Base-by-base conservation (phyloP, 2,797 vertebrate species). In the Moxostoma hubbsi region DNA sequence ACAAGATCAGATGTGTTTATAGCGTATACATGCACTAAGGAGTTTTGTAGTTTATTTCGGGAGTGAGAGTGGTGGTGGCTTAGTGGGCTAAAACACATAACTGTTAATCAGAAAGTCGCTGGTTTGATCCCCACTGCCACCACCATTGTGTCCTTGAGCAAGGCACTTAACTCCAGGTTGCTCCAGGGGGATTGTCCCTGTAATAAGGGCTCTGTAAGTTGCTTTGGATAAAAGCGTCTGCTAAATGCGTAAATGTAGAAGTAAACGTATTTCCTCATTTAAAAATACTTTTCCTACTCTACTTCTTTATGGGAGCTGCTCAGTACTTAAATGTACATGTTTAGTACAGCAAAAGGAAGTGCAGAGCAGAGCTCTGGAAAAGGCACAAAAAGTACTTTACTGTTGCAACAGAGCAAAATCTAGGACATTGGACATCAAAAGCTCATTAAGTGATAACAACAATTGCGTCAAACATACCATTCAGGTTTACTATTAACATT, bases 391-490 rank as follows among this genome's bases (percentile, higher is more conserved):
- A 15, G 11, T 18, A 46, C 59, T 61, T 61, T 7, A 5, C 36
- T 81, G 72, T 75, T 57, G 71, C 58, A 81, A 81, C 9, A 81
- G 5, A 53, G 55, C 6, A 77, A 5, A 66, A 64, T 54, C 46
- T 24, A 63, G 62, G 51, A 68, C 65, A 68, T 75, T 59, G 53
- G 24, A 57, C 43, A 46, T 65, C 66, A 71, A 58, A 65, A 57
- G 63, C 36, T 75, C 51, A 61, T 81, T 45, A 70, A 15, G n/a
- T 61, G 74, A 81, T 76, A 81, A 81, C 73, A 55, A 55, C 61
- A 65, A 66, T 71, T 45, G 50, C 11, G 15, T 24, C 9, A 15
- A 4, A 45, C 18, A 75, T 18, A 59, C n/a, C 15, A 6, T 11
- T 58, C 12, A 36, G 13, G 51, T 73, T 70, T 72, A 71, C 47